Evolutionary conservation across 2,113 vertebrate genomes (phyloP), one percentile per base, ranked within the genome.

Genomic region (Brachypteracias leptosomus): DNA sequence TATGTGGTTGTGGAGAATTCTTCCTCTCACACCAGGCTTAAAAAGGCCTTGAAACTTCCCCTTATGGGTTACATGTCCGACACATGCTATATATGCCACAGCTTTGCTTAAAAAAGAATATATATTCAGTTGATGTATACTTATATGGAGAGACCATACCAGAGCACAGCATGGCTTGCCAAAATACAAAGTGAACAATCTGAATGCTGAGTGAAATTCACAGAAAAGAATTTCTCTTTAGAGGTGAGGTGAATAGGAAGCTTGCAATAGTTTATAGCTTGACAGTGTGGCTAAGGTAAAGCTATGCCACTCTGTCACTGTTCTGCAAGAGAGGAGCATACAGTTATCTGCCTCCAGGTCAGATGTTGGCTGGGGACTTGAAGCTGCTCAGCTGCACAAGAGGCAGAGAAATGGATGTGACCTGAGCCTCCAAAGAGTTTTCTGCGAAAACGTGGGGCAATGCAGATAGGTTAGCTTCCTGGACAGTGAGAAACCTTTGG

Each of bases 71-170:
- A 54, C 13, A 26, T 51, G 18, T 28, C 24, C 2, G 2, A 52
- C 10, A 58, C 3, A 2, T 7, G 35, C 57, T 58, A 22, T 31
- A 10, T 10, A 7, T 51, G 44, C 14, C 40, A 91, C 57, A 20
- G 24, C 24, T 91, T 94, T 85, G 11, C 36, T 73, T 84, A 47
- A 52, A 85, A 80, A 54, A 9, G 20, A 61, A 19, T 55, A 31
- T 29, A 7, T 61, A 65, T 81, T 73, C 40, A 52, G 31, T 79
- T 8, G 3, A 18, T 58, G 29, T 59, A 35, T 58, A 51, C 36
- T 81, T 36, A 62, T 21, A 29, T 0, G 0, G 46, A 0, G 0
- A 85, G n/a, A 40, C 28, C n/a, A 18, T 87, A 46, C 68, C 77
- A 82, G 65, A 67, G 38, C 46, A 15, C 57, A 78, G 13, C 6